phyloP scores from a whole-genome alignment of 2,888 invertebrate genomes.

The Timema podura region DNA sequence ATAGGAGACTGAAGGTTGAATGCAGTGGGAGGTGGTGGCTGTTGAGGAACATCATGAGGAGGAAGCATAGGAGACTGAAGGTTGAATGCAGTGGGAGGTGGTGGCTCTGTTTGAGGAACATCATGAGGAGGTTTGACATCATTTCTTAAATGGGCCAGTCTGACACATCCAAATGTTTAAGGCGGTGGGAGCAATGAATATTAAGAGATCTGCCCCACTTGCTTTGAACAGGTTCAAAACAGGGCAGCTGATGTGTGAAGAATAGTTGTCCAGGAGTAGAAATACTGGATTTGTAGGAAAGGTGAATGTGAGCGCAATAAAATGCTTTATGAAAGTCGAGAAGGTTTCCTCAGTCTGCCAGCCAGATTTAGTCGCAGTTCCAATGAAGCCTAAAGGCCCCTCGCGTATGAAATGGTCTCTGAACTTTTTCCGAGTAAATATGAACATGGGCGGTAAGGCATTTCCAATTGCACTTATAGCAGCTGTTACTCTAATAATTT shows the following conservation, averaged over 20 bases:
- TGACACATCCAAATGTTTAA: conserved; percentile 20
- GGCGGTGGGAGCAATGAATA: conserved; percentile 20
- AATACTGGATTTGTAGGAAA: not conserved
- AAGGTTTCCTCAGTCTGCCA: conserved; percentile 13
- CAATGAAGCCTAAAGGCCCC: not conserved
- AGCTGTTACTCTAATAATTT: conserved; percentile 33
- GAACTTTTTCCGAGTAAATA: conserved; percentile 29
- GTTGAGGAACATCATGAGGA: no score
- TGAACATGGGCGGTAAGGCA: conserved; percentile 31
- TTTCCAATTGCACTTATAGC: conserved; percentile 30
- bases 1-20: no score
- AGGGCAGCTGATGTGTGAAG: conserved; percentile 12
- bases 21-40: no score
- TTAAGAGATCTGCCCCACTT: not conserved
- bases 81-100: no score
- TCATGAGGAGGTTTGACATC: not conserved
- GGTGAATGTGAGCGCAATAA: not conserved
- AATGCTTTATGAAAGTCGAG: conserved; percentile 15
- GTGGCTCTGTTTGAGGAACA: no score
- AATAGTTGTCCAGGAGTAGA: not conserved
- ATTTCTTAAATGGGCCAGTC: conserved; percentile 19
- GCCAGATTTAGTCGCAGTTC: conserved; percentile 1
- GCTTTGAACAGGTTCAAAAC: conserved; percentile 5
- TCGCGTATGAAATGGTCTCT: conserved; percentile 12
- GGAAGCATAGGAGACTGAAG: no score